phyloP scores from a whole-genome alignment of 2,113 vertebrate species.

The Onychostruthus taczanowskii region DNA sequence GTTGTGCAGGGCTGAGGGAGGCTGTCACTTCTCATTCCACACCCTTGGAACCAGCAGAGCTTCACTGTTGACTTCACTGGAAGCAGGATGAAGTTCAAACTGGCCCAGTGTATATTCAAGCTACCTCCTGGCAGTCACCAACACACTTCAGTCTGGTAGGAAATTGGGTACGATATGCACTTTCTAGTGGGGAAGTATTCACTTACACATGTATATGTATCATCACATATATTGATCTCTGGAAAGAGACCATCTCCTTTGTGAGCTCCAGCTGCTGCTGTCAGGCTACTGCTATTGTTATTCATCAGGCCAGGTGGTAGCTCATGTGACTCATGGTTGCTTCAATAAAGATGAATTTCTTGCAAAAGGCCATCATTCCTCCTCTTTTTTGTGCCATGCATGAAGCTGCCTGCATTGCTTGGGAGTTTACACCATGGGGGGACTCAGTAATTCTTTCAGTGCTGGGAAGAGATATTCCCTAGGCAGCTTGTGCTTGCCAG shows the following conservation, averaged over 20 bases:
- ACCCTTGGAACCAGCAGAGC: neutral
- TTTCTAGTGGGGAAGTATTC: neutral
- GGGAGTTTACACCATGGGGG: neutral
- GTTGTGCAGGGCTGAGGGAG: accelerated
- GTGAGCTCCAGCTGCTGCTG: conserved; percentile 10
- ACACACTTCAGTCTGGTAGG: neutral
- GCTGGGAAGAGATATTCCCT: neutral
- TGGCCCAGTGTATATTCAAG: neutral
- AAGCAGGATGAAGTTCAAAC: neutral
- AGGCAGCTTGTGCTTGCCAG: neutral
- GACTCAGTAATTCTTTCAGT: neutral
- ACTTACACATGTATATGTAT: accelerated
- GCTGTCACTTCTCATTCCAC: accelerated
- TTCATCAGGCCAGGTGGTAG: conserved; percentile 1
- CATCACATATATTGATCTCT: neutral
- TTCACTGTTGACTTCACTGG: neutral
- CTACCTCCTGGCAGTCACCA: neutral
- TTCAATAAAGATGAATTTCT: conserved; percentile 48
- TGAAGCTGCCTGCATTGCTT: neutral
- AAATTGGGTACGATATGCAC: neutral
- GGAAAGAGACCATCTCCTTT: neutral
- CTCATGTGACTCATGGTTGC: neutral
- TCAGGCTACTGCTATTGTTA: neutral
- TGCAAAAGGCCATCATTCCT: neutral
- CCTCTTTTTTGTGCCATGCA: neutral